Conservation (phyloP, 2,797 vertebrate genomes). For the Bradypodion ventrale region DNA sequence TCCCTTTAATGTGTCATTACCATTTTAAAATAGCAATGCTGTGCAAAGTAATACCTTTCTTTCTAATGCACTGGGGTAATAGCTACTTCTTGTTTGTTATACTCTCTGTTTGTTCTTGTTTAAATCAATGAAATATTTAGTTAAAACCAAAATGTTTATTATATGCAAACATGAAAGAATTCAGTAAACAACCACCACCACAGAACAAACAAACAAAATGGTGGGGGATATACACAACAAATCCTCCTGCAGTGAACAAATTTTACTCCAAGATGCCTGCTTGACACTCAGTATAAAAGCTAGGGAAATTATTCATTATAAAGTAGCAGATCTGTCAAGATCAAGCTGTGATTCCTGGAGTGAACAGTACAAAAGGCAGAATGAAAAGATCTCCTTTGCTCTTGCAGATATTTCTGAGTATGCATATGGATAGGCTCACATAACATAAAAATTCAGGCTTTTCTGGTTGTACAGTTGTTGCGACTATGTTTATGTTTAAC, state of each 20-base stretch:
- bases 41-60: background rate
- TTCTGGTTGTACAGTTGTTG: constrained; percentile 41
- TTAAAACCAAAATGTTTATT: constrained; percentile 59
- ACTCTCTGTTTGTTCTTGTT: constrained; percentile 35
- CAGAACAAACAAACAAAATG: constrained; percentile 39
- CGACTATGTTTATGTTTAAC: constrained; percentile 20
- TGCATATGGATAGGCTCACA: constrained; percentile 62
- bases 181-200: constrained; percentile 31
- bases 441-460: constrained; percentile 56
- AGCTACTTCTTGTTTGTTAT: constrained; percentile 46
- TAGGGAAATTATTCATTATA: constrained; percentile 66
- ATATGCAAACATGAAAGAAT: constrained; percentile 49
- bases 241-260: constrained; percentile 40
- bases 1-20: background rate
- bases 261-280: constrained; percentile 64
- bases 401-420: constrained; percentile 50
- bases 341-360: constrained; percentile 66
- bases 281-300: constrained; percentile 60
- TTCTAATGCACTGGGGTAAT: constrained; percentile 33
- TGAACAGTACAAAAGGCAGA: constrained; percentile 58
- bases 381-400: constrained; percentile 58
- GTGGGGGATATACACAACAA: background rate
- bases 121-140: constrained; percentile 61
- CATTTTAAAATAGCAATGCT: background rate
- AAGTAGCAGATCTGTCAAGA: constrained; percentile 64